These are phyloP conservation scores for Scelioninae gen. 2 DNA, from an alignment of 2,888 invertebrate genomes.

Conservation along the genomic window DNA sequence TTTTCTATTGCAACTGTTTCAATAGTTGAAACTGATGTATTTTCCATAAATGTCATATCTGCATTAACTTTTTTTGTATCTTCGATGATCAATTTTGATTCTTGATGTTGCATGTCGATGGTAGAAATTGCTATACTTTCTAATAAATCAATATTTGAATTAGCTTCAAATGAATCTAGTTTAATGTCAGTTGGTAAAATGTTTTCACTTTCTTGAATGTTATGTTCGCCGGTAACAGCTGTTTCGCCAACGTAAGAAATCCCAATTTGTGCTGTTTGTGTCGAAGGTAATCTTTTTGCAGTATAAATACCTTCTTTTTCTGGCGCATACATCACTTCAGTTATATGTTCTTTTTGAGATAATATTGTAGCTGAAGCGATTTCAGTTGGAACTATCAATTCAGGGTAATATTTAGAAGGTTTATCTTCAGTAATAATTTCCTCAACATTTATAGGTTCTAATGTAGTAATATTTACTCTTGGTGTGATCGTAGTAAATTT, in stretches of 20 bases:
- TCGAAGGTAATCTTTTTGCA: constrained; percentile 78
- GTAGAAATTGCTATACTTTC: constrained; percentile 79
- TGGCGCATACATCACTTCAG: constrained; percentile 81
- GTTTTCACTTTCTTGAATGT: constrained; percentile 82
- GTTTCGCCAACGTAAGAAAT: constrained; percentile 79
- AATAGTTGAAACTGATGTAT: constrained; percentile 79
- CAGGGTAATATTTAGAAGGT: constrained; percentile 86
- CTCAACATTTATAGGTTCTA: constrained; percentile 81
- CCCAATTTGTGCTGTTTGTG: constrained; percentile 79
- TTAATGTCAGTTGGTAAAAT: constrained; percentile 74
- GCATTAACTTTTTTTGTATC: constrained; percentile 78
- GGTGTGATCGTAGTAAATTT: constrained; percentile 78
- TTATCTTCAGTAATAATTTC: constrained; percentile 84
- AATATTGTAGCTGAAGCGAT: constrained; percentile 81
- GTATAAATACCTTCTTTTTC: constrained; percentile 82
- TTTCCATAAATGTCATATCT: constrained; percentile 79
- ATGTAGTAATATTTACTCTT: constrained; percentile 80
- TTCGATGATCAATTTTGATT: constrained; percentile 77
- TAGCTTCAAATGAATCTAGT: constrained; percentile 67
- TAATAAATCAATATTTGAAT: constrained; percentile 69
- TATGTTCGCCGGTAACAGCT: constrained; percentile 77
- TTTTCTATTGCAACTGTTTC: constrained; percentile 80
- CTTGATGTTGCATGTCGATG: constrained; percentile 82
- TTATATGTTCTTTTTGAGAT: constrained; percentile 81
- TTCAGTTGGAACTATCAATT: constrained; percentile 87